These are phyloP conservation scores for Ptychobarbus kaznakovi DNA, from an alignment of 2,797 vertebrate species.

Conservation along the genomic window DNA sequence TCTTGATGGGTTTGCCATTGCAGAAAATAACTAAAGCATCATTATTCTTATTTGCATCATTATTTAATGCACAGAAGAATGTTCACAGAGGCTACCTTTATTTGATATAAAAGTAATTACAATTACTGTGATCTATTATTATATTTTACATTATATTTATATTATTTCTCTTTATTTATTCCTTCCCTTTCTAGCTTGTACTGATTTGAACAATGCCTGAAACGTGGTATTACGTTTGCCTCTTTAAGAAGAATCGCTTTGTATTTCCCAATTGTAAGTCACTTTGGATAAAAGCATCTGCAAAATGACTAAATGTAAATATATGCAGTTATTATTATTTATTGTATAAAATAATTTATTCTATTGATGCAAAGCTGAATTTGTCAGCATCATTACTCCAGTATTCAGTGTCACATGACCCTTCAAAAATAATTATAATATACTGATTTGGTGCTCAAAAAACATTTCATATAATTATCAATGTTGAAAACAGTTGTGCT, in stretches of 20 bases:
- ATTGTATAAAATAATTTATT: not conserved
- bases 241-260: no score
- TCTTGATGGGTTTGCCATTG: not conserved
- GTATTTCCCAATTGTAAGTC: no score
- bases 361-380: not conserved
- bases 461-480: not conserved
- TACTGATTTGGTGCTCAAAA: not conserved
- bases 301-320: no score
- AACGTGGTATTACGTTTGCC: no score
- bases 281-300: no score
- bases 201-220: no score
- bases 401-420: not conserved
- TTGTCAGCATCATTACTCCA: not conserved
- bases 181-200: no score
- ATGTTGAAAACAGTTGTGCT: not conserved
- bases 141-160: not conserved
- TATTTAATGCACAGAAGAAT: not conserved
- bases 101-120: not conserved
- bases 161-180: no score
- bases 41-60: not conserved
- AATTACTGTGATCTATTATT: not conserved
- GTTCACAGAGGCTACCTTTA: not conserved
- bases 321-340: not conserved
- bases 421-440: not conserved
- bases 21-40: not conserved